These are phyloP conservation scores for Macroglossus sobrinus DNA, from an alignment of 2,113 vertebrate genomes.

Conservation along the genomic window DNA sequence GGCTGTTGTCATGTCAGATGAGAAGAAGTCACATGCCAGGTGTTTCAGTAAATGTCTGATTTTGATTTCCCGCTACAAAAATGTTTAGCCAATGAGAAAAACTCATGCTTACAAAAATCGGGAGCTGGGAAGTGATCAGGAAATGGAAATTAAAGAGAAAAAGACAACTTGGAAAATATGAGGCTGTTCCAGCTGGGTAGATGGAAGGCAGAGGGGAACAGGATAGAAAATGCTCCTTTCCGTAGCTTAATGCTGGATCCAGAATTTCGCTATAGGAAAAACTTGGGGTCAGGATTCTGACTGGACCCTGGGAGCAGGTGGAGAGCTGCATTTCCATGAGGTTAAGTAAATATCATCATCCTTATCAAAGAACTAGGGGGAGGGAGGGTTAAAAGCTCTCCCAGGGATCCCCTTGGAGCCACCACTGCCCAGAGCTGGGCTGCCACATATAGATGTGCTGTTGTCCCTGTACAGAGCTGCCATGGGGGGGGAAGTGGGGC, in stretches of 20 bases:
- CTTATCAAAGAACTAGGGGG: not conserved
- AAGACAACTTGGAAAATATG: not conserved
- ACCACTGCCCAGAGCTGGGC: too few species aligned
- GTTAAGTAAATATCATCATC: not conserved
- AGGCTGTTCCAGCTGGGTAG: not conserved
- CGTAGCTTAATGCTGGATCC: not conserved
- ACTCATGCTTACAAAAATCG: not conserved
- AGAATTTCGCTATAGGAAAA: not conserved
- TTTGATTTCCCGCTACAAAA: not conserved
- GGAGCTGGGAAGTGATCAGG: not conserved
- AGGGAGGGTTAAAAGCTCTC: not conserved
- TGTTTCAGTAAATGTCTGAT: not conserved
- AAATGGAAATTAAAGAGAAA: not conserved
- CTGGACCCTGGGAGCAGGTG: not conserved
- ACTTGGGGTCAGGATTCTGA: not conserved
- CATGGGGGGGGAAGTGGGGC: not conserved
- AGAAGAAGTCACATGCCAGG: not conserved
- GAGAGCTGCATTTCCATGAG: not conserved
- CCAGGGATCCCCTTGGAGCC: not conserved
- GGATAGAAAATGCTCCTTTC: not conserved
- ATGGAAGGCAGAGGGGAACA: not conserved
- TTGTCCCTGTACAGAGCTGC: not conserved
- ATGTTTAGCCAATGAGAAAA: not conserved
- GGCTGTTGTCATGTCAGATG: not conserved
- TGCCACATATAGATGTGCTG: fast-evolving